Percentiles rank a stretch among this genome's conserved stretches.
Conservation (phyloP, 2,113 vertebrate species). For the Indicator indicator region DNA sequence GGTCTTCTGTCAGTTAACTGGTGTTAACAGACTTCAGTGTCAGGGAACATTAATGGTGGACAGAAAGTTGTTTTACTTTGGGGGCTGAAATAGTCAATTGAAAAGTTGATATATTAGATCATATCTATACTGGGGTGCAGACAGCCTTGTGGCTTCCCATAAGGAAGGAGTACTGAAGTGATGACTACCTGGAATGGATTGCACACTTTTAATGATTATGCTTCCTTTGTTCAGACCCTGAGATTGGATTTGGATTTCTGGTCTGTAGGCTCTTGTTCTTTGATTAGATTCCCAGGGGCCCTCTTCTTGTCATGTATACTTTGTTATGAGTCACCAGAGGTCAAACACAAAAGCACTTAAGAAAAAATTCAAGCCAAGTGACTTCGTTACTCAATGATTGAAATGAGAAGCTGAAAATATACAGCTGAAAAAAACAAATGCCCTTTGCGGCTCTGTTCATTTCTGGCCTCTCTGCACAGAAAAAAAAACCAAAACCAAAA, state of each 20-base stretch:
- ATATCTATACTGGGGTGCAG: not conserved
- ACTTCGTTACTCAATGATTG: not conserved
- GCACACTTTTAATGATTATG: not conserved
- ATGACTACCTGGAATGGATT: not conserved
- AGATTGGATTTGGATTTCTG: not conserved
- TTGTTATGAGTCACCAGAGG: not conserved
- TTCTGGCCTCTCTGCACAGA: not conserved
- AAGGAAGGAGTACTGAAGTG: not conserved
- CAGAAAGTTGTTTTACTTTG: not conserved
- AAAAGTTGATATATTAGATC: not conserved
- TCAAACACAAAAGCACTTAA: not conserved
- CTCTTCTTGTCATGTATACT: not conserved
- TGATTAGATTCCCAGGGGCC: not conserved
- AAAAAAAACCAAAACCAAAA: not conserved
- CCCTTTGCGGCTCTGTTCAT: not conserved
- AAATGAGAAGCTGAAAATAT: conserved; percentile 1
- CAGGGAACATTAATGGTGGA: no score
- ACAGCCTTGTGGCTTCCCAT: not conserved
- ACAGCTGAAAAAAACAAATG: not conserved
- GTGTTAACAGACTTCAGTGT: not conserved
- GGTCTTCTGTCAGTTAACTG: not conserved
- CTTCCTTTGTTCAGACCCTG: not conserved
- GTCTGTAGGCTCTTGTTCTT: not conserved
- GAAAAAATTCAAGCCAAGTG: not conserved
- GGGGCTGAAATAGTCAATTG: not conserved